A percentile compares a stretch with the other conserved stretches of the same genome.
These are phyloP conservation scores for Cygnus buccinator DNA, from an alignment of 2,113 vertebrate genomes.

Conservation along the genomic window DNA sequence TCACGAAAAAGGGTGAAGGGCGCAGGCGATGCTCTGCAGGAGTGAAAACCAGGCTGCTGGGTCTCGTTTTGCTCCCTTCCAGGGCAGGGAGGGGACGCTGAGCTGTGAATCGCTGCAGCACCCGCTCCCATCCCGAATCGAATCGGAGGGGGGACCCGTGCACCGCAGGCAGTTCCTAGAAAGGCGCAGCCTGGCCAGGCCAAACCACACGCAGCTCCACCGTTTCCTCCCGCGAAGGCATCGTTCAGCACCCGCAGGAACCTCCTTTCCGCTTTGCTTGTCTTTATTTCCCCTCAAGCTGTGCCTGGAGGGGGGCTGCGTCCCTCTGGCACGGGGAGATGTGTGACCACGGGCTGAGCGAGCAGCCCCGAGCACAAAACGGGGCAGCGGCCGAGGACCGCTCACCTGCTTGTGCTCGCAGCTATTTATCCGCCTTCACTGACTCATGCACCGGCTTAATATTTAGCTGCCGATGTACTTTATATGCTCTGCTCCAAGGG, in stretches of 20 bases:
- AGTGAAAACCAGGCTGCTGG: background rate
- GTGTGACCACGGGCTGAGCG: background rate
- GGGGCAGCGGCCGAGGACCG: background rate
- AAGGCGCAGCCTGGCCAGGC: background rate
- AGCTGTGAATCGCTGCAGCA: background rate
- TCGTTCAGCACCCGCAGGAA: background rate
- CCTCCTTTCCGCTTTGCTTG: background rate
- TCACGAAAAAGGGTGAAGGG: background rate
- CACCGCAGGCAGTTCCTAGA: slow-evolving; percentile 18
- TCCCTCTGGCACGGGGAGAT: background rate
- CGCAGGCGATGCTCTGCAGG: fast-evolving
- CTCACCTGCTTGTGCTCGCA: background rate
- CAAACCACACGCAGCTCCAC: background rate
- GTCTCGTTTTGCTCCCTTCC: background rate
- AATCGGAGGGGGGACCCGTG: fast-evolving
- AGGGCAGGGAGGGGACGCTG: background rate
- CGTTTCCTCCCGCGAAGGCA: background rate
- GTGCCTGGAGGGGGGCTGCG: background rate
- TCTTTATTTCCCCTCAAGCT: background rate
- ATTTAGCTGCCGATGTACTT: background rate
- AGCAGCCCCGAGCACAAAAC: background rate
- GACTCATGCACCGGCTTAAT: slow-evolving; percentile 10
- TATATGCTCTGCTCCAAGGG: background rate
- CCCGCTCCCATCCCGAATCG: fast-evolving
- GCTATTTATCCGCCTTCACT: background rate